Evolutionary conservation across 2,797 vertebrate species (phyloP).

Genomic region (Phyllotis vaccarum): DNA sequence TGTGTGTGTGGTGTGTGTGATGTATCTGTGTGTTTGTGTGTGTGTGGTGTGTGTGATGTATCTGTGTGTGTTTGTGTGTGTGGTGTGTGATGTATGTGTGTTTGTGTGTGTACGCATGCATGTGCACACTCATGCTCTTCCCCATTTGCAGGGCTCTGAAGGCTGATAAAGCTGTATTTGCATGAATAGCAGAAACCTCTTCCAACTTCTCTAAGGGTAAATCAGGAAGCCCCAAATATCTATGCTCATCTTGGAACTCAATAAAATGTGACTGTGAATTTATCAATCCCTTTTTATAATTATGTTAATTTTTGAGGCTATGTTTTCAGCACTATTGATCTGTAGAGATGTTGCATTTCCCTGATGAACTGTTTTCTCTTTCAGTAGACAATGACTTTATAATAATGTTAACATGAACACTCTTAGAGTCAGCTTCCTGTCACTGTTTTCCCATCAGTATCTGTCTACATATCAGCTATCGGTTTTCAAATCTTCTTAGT

Average conservation of each 20-base stretch:
- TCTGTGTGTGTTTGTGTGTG: background rate
- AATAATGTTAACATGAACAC: background rate
- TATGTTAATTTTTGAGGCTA: conserved; percentile 14
- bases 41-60: background rate
- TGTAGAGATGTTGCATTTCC: background rate
- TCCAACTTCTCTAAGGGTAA: background rate
- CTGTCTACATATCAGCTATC: background rate
- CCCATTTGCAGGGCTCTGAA: background rate
- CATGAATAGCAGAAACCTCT: background rate
- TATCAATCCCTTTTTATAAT: background rate
- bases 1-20: too few species aligned
- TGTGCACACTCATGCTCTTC: background rate
- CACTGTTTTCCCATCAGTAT: conserved; percentile 37
- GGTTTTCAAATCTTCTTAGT: background rate
- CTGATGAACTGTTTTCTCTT: background rate
- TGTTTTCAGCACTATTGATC: background rate
- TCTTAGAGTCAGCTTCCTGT: background rate
- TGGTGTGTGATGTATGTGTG: background rate
- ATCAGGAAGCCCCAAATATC: background rate
- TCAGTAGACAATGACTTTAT: background rate
- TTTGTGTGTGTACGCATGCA: background rate
- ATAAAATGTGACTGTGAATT: background rate
- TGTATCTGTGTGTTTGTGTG: background rate
- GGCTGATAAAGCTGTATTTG: background rate
- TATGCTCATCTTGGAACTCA: background rate